phyloP scores from a whole-genome alignment of 2,888 invertebrate genomes.

The Xanthorhoe spadicearia region DNA sequence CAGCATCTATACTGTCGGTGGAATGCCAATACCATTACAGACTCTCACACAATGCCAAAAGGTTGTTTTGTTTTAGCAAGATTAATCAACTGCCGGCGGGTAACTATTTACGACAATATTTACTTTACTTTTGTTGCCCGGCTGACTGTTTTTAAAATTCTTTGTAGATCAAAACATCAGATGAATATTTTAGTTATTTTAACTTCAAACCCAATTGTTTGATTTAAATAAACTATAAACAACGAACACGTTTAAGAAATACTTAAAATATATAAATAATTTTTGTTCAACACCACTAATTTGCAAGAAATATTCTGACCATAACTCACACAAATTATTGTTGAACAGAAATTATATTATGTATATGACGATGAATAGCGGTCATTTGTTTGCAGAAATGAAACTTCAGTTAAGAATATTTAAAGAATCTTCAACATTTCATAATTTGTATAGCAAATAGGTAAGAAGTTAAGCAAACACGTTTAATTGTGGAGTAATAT shows the following conservation, averaged over 20 bases:
- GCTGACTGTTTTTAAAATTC: not conserved
- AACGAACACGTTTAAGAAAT: not conserved
- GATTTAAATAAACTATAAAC: not conserved
- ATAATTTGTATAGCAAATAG: not conserved
- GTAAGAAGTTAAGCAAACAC: not conserved
- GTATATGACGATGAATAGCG: constrained; percentile 59
- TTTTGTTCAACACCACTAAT: constrained; percentile 36
- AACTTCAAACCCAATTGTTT: too few species aligned
- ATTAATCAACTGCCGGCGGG: constrained; percentile 3
- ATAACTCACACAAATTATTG: constrained; percentile 63
- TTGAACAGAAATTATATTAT: constrained; percentile 58
- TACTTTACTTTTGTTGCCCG: not conserved
- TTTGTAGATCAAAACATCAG: too few species aligned
- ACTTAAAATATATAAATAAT: not conserved
- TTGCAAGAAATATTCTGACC: constrained; percentile 56
- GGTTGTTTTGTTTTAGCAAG: constrained; percentile 14
- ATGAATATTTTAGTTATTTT: too few species aligned
- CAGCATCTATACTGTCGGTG: constrained; percentile 35
- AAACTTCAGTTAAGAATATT: constrained; percentile 7
- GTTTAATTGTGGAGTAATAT: not conserved
- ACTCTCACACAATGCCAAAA: constrained; percentile 14
- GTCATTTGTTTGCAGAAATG: constrained; percentile 53
- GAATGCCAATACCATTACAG: constrained; percentile 22
- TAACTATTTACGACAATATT: not conserved
- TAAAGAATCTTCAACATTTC: not conserved